Base-by-base conservation (phyloP, 2,888 invertebrate species). In the Sturmia bella region DNA sequence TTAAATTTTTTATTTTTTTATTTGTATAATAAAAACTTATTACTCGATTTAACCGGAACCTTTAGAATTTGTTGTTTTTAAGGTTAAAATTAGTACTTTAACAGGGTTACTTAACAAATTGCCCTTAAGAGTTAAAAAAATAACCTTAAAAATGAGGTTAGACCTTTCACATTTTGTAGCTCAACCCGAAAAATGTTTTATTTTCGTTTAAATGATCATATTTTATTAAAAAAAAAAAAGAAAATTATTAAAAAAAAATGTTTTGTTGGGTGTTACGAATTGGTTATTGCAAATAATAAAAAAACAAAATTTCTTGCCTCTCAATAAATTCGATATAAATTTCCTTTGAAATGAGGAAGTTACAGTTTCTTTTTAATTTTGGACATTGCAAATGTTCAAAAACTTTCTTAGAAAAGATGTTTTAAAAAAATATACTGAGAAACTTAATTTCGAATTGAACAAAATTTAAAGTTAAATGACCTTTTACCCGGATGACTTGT, bases 171-270 rank as follows among this genome's bases (percentile, higher is more conserved):
- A 11, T 63, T 1, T 11, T 12, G 41, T 57, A 78, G 48, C 69
- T 76, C 83, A 82, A 86, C 89, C 89, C 90, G 90, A 90, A 90
- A 90, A 90, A 90, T 90, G 90, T 90, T 90, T 89, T 90, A 89
- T 90, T 90, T 90, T 89, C 87, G 85, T 88, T 88, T 85, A 48
- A 59, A 57, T 64, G 13, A 61, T 66, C 24, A 56, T 56, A 66
- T 64, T 75, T 57, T 57, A 50, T 57, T 84, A 9, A 32, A 6
- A 32, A 61, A 68, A 41, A 59, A 9, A 32, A 6, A 32, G 57
- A 68, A 41, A 59, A 63, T 64, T 45, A 77, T 64, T 66, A 66
- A 57, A 69, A 61, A 84, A 70, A 59, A 73, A 66, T 70, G n/a
- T 83, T 84, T 77, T 86, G 85, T 82, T 81, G 86, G 84, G 59